Evolutionary conservation across 2,797 vertebrate genomes (phyloP).

Genomic region (Microctenopoma stevenorrisi): DNA sequence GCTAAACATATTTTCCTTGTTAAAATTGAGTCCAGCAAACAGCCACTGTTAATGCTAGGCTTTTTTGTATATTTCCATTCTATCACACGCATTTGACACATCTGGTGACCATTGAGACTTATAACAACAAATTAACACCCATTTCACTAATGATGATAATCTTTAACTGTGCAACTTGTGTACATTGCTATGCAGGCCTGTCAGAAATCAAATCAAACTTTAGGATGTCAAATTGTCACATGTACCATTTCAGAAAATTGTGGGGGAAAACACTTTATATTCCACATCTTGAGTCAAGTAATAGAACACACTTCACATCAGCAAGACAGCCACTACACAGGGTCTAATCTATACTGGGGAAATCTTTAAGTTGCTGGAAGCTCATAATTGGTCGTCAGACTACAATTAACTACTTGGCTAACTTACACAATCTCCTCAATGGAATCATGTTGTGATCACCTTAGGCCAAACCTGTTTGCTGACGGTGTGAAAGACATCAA

Average conservation of each 20-base stretch:
- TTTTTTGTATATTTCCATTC: too few relatives aligned
- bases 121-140: background rate
- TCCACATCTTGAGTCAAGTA: background rate
- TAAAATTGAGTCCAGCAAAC: too few relatives aligned
- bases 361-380: background rate
- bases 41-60: too few relatives aligned
- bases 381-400: constrained; percentile 32
- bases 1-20: too few relatives aligned
- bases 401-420: constrained; percentile 60
- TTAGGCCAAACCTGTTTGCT: constrained; percentile 72
- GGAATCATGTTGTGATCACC: constrained; percentile 73
- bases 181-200: background rate
- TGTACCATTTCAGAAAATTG: background rate
- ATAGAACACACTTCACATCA: background rate
- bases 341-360: constrained; percentile 56
- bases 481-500: constrained; percentile 69
- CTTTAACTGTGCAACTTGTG: background rate
- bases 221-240: background rate
- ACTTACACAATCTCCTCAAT: constrained; percentile 74
- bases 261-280: background rate
- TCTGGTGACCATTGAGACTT: background rate
- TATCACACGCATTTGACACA: background rate
- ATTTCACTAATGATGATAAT: background rate
- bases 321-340: background rate
- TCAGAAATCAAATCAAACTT: background rate